These are phyloP conservation scores for Cryptosula pallasiana DNA, from an alignment of 2,888 invertebrate genomes.

Conservation along the genomic window DNA sequence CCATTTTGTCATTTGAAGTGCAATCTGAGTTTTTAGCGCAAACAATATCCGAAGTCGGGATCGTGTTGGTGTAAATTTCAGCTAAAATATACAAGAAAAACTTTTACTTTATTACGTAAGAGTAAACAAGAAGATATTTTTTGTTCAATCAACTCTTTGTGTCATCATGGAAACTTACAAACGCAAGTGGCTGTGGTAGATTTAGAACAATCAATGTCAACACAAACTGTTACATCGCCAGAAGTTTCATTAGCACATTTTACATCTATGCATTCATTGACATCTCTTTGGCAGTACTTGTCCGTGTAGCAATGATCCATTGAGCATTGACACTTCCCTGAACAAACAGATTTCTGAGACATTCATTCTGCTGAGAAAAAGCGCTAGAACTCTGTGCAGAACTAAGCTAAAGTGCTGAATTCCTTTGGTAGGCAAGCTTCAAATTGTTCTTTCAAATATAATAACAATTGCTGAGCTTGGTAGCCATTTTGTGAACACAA, in stretches of 20 bases:
- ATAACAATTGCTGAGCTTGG: too few species aligned
- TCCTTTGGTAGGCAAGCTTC: too few species aligned
- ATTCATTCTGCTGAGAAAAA: too few species aligned
- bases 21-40: not conserved
- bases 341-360: too few species aligned
- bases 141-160: too few species aligned
- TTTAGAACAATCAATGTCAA: not conserved
- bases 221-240: not conserved
- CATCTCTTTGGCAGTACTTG: not conserved
- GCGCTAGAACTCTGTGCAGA: too few species aligned
- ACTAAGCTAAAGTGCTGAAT: too few species aligned
- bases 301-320: not conserved
- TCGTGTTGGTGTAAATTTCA: not conserved
- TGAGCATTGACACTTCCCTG: conserved; percentile 13
- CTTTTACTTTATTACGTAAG: too few species aligned
- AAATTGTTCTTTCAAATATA: too few species aligned
- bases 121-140: too few species aligned
- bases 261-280: not conserved
- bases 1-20: not conserved
- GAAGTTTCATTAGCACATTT: not conserved
- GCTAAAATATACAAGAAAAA: not conserved
- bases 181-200: not conserved
- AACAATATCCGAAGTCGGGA: not conserved
- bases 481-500: too few species aligned
- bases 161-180: not conserved